A percentile compares a stretch with the other conserved stretches of the same genome.
Evolutionary conservation across 37 sponge, comb jelly and placozoan genomes (phyloP).

Genomic region (Aphrocallistes beatrix): DNA sequence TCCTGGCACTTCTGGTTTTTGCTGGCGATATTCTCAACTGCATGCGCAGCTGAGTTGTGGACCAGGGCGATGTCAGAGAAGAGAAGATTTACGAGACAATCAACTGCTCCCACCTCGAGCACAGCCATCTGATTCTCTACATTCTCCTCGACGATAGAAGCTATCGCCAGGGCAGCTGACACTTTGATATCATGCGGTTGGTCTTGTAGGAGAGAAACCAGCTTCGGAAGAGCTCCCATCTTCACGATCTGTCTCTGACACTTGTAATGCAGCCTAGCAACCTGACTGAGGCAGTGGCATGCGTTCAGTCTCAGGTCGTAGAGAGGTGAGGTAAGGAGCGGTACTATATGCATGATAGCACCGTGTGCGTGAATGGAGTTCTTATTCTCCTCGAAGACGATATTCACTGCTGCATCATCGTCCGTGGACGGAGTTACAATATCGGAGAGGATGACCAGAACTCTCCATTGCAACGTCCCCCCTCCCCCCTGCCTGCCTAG

Average conservation of each 20-base stretch:
- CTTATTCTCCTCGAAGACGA: neutral
- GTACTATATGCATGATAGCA: slow-evolving; percentile 39
- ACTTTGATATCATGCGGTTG: slow-evolving; percentile 37
- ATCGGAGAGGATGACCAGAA: neutral
- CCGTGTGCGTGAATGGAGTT: neutral
- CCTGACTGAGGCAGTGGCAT: slow-evolving; percentile 41
- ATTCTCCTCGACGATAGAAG: slow-evolving; percentile 25
- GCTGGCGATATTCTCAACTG: slow-evolving; percentile 43
- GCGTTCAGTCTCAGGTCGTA: slow-evolving; percentile 44
- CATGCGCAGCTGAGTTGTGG: slow-evolving; percentile 53
- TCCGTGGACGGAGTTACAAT: neutral
- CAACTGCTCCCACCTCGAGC: slow-evolving; percentile 20
- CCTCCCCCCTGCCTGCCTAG: neutral
- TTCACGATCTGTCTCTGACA: slow-evolving; percentile 28
- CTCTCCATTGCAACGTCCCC: neutral
- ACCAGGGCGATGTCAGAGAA: slow-evolving; percentile 28
- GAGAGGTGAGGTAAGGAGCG: slow-evolving; percentile 28
- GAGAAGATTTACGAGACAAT: slow-evolving; percentile 38
- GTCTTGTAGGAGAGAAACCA: slow-evolving; percentile 35
- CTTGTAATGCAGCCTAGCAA: slow-evolving; percentile 27
- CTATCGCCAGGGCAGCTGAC: slow-evolving; percentile 29
- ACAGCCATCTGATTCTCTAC: slow-evolving; percentile 35
- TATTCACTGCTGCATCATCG: neutral
- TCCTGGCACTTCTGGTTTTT: slow-evolving; percentile 39
- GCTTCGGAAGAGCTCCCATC: slow-evolving; percentile 30